Conservation (phyloP, 2,797 vertebrate genomes). For the Pagetopsis macropterus region DNA sequence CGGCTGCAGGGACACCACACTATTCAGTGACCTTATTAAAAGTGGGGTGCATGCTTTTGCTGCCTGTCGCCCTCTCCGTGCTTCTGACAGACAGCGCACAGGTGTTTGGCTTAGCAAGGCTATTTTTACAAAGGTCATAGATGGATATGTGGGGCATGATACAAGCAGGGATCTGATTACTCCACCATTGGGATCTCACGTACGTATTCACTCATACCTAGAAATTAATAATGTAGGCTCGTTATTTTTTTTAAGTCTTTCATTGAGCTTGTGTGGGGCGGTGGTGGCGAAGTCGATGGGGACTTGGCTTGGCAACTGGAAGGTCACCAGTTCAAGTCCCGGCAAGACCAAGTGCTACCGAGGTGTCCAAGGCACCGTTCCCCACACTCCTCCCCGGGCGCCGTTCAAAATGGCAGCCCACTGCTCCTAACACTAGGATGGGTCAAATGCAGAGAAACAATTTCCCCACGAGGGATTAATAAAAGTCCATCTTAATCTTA, state of each 20-base stretch:
- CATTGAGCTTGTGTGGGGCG: background rate
- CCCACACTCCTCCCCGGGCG: no score
- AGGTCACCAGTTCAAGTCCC: no score
- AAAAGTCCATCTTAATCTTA: no score
- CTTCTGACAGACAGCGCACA: conserved; percentile 76
- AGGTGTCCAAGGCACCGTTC: no score
- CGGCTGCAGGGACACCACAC: background rate
- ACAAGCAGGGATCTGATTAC: conserved; percentile 50
- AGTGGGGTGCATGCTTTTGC: conserved; percentile 14
- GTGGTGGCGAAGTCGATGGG: no score
- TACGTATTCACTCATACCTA: background rate
- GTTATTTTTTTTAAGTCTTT: background rate
- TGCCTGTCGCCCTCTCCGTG: conserved; percentile 20
- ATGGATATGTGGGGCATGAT: conserved; percentile 34
- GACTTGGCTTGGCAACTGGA: no score
- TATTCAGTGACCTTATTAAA: conserved; percentile 52
- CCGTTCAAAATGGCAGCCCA: no score
- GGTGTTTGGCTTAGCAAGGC: conserved; percentile 70
- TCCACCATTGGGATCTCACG: background rate
- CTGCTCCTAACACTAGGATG: no score
- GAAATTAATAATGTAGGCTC: background rate
- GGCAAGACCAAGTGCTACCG: no score
- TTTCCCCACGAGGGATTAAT: no score
- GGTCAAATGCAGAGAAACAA: no score
- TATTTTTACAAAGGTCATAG: conserved; percentile 79